These are phyloP conservation scores for Thysanoteuthis rhombus DNA, from an alignment of 2,888 invertebrate species.

Conservation along the genomic window DNA sequence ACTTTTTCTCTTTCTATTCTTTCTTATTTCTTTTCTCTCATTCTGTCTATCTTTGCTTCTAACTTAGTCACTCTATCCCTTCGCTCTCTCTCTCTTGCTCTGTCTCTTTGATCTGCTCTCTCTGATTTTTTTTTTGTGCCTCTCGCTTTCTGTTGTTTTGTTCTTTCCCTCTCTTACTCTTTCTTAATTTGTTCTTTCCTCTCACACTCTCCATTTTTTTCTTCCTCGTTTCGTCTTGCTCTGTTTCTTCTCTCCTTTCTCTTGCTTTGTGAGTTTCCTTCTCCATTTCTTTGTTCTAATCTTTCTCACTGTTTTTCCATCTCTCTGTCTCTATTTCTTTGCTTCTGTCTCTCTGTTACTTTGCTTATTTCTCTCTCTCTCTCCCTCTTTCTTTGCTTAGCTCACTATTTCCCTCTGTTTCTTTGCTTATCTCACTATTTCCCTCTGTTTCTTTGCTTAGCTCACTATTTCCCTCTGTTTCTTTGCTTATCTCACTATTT, in stretches of 20 bases:
- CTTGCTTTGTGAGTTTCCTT: neutral
- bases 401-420: neutral
- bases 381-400: fast-evolving
- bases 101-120: neutral
- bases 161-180: too few species aligned
- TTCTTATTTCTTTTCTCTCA: neutral
- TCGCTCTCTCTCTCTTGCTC: neutral
- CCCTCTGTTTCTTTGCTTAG: neutral
- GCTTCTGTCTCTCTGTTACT: neutral
- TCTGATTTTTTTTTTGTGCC: neutral
- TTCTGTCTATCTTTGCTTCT: neutral
- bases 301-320: too few species aligned
- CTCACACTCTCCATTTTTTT: too few species aligned
- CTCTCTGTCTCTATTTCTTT: too few species aligned
- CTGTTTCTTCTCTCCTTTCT: too few species aligned
- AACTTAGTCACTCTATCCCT: neutral
- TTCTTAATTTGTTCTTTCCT: too few species aligned
- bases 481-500: too few species aligned
- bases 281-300: neutral
- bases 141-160: too few species aligned
- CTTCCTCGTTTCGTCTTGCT: too few species aligned
- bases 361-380: neutral
- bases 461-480: neutral
- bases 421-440: neutral
- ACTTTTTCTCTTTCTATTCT: neutral